Base-by-base conservation (phyloP, 1,140 invertebrate species). In the Nasonia giraulti region DNA sequence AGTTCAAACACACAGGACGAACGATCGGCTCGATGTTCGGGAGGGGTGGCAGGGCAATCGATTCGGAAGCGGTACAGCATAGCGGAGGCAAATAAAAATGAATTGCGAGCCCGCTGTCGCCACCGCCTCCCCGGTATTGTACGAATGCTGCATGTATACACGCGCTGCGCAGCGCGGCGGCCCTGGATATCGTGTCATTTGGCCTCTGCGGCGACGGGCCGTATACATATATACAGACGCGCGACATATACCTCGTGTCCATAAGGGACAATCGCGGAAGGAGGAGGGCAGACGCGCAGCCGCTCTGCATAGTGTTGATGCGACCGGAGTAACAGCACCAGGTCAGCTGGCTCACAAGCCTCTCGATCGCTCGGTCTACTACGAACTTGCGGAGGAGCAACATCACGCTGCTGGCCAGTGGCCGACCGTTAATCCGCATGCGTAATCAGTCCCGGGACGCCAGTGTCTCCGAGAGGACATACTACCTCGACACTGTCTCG, bases 401-500 rank as follows among this genome's bases (percentile, higher is more conserved):
- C 68, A 71, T 27, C 23, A n/a, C 68, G 68, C 68, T 33, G 66
- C 66, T 23, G 66, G 1, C 23, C 8, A 11, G 10, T 27, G 11
- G 68, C 23, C n/a, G 68, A 10, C 23, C 68, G 68, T 71, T 71
- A 71, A 71, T 71, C 68, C 68, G 68, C 68, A 71, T 71, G 68
- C 68, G 31, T 71, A 71, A 71, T 71, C 68, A 71, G 68, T 27
- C 14, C 27, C 68, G 23, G 68, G 68, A 62, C 20, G 27, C 7
- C 68, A 27, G 17, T 71, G 68, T 71, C 27, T 71, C 68, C 68
- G 27, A 17, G 68, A 71, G 68, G 27, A 71, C 27, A 71, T 71
- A 71, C 68, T 71, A 33, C 0, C 68, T 27, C 68, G 68, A 71
- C 68, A 71, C 68, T 71, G 68, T 33, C 68, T 71, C 68, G 68